A percentile compares a stretch with the other conserved stretches of the same genome.
These are phyloP conservation scores for Botia almorhae DNA, from an alignment of 2,797 vertebrate species.

Conservation along the genomic window DNA sequence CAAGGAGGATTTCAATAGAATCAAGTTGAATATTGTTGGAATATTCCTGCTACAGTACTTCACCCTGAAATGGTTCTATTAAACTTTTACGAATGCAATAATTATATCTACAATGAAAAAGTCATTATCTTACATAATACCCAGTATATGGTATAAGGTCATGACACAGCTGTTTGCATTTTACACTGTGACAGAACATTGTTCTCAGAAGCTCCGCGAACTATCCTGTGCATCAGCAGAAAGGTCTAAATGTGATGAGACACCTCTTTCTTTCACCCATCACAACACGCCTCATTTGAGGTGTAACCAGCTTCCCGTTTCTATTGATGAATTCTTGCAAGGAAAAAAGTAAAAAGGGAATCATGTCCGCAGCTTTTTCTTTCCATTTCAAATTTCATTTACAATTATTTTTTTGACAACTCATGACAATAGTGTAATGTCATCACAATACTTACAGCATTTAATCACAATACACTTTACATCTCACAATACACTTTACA, in stretches of 20 bases:
- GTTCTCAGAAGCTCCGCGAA: neutral
- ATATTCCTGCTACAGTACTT: neutral
- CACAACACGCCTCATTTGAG: constrained; percentile 10
- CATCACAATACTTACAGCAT: neutral
- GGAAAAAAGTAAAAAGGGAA: neutral
- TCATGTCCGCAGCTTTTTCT: neutral
- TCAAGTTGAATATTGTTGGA: neutral
- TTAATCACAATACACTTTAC: neutral
- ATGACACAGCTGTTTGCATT: constrained; percentile 23
- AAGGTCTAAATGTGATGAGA: constrained; percentile 20
- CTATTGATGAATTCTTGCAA: neutral
- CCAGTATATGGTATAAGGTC: neutral
- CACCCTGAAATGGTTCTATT: neutral
- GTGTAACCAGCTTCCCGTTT: constrained; percentile 5
- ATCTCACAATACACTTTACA: neutral
- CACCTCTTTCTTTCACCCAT: constrained; percentile 23
- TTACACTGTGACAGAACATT: constrained; percentile 3
- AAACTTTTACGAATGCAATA: neutral
- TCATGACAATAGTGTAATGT: no score
- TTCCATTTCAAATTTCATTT: neutral
- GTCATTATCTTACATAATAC: constrained; percentile 14
- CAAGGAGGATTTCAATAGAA: neutral
- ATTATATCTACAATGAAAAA: neutral
- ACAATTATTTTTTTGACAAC: no score
- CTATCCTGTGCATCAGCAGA: constrained; percentile 28